Percentiles rank a stretch among this genome's conserved stretches.
phyloP scores from a whole-genome alignment of 2,888 invertebrate genomes.

The Andrena fulva region DNA sequence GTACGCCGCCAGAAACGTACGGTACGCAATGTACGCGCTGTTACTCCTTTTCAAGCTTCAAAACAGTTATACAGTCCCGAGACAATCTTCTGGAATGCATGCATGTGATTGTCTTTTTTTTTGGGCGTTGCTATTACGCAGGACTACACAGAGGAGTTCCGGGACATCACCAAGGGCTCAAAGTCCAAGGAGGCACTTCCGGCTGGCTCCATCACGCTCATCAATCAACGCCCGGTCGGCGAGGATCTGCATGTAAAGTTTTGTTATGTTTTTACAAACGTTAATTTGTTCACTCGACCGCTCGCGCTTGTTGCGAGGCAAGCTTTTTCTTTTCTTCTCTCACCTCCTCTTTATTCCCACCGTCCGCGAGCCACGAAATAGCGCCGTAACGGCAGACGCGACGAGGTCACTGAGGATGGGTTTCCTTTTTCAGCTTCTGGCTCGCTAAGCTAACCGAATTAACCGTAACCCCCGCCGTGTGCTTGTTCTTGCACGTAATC shows the following conservation, averaged over 20 bases:
- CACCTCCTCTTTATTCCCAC: neutral
- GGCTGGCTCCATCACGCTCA: conserved; percentile 96
- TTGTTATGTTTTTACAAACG: conserved; percentile 70
- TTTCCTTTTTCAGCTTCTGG: conserved; percentile 71
- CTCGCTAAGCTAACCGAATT: conserved; percentile 66
- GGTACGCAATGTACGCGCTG: neutral
- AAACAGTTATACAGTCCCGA: conserved; percentile 24
- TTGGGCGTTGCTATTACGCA: conserved; percentile 86
- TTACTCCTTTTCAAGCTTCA: conserved; percentile 16
- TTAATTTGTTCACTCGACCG: neutral
- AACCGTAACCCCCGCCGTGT: conserved; percentile 66
- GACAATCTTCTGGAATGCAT: conserved; percentile 84
- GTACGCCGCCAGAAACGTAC: neutral
- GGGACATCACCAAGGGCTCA: conserved; percentile 96
- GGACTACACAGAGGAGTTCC: conserved; percentile 99
- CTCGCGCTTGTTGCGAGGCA: neutral
- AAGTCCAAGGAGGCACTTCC: conserved; percentile 97
- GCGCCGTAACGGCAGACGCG: conserved; percentile 48
- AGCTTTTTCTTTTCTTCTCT: conserved; percentile 1
- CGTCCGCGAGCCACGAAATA: conserved; percentile 34
- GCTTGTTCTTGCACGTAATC: conserved; percentile 61
- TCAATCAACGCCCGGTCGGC: conserved; percentile 97
- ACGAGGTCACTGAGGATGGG: conserved; percentile 67
- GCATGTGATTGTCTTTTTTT: conserved; percentile 85
- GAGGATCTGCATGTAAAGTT: conserved; percentile 95